Evolutionary conservation across 2,797 vertebrate genomes (phyloP), one percentile per base, ranked within the genome.

Genomic region (Podarcis lilfordi): DNA sequence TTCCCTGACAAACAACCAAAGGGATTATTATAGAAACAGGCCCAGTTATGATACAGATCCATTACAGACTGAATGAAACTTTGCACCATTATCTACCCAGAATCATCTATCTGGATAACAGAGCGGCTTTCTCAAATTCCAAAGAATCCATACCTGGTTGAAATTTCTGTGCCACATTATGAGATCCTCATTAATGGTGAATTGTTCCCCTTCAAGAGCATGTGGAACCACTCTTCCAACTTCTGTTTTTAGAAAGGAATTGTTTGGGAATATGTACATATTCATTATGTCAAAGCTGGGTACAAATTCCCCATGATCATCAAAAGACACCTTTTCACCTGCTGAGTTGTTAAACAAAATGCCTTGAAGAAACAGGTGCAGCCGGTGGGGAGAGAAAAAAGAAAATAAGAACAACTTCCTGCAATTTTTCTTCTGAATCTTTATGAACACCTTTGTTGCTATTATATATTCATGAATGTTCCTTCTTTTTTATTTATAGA

Each of bases 41-140:
- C 25, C 23, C 27, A 55, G 23, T 27, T 27, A 68, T 25, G 66
- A 29, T 68, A 55, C 13, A 55, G 13, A 15, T 15, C 50, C 66
- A 9, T 1, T 25, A 8, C 21, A 29, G 3, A 29, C 27, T 9
- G 66, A 25, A 68, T 3, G 27, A 29, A 68, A 6, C 8, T 8
- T 68, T 5, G 0, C 17, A 23, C 5, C 21, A 35, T 59, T 1
- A 4, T 6, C 2, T 4, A 11, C 8, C 27, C 17, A 2, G 1
- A 45, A n/a, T 50, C 66, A 35, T 2, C 29, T 71, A 21, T 23
- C 21, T 27, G 10, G 7, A 8, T 19, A n/a, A 40, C 1, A 19
- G 8, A 23, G 9, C 4, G 3, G 11, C 43, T 29, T 23, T 5
- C 82, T 21, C 7, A 1, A 21, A 72, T 3, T 4, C 4, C n/a